Percentiles rank a stretch among this genome's conserved stretches.
These are phyloP conservation scores for Meriones psammophilus DNA, from an alignment of 2,797 vertebrate species.

Conservation along the genomic window DNA sequence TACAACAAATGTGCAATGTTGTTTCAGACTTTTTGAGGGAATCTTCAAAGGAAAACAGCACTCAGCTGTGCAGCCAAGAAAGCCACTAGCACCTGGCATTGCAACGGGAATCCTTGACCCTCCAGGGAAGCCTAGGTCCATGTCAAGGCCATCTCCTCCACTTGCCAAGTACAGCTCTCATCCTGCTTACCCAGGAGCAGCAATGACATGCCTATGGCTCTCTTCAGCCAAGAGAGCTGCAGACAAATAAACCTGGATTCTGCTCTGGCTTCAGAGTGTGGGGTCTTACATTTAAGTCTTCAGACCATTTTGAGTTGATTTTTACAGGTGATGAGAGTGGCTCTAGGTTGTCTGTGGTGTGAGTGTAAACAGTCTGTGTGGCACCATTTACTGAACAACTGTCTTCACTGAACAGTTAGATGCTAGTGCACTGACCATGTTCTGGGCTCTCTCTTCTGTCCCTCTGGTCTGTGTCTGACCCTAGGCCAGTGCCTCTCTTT, in stretches of 20 bases:
- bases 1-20: slow-evolving; percentile 9
- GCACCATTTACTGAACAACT: background rate
- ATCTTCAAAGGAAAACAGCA: slow-evolving; percentile 1
- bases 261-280: background rate
- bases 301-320: background rate
- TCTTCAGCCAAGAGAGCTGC: background rate
- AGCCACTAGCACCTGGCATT: background rate
- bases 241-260: slow-evolving; percentile 15
- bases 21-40: slow-evolving; percentile 49
- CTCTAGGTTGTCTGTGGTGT: background rate
- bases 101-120: too few species aligned
- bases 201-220: background rate
- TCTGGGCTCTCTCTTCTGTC: background rate
- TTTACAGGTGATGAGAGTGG: background rate
- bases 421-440: too few species aligned
- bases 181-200: background rate
- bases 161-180: background rate
- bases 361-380: background rate
- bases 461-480: background rate
- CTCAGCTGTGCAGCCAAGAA: background rate
- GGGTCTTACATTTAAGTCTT: background rate
- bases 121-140: background rate
- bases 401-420: background rate
- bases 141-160: background rate
- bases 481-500: background rate